Evolutionary conservation across 2,888 invertebrate genomes (phyloP).

Genomic region (Apodemia zela): DNA sequence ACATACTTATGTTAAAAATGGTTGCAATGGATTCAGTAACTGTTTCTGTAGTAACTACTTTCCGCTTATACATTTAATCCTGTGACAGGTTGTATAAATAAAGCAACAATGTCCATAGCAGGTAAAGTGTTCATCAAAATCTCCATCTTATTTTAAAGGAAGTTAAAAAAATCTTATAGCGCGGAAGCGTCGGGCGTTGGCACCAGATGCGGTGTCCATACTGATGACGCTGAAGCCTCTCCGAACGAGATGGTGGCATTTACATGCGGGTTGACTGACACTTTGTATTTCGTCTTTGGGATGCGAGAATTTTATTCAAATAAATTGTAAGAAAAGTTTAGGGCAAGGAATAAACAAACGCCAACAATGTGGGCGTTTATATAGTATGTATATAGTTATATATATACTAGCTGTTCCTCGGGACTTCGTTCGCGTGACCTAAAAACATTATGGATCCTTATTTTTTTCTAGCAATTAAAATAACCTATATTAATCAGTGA

Average conservation of each 20-base stretch:
- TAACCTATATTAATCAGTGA: no score
- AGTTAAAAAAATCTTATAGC: constrained; percentile 37
- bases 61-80: no score
- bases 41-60: no score
- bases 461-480: no score
- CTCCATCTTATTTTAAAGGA: constrained; percentile 20
- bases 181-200: constrained; percentile 66
- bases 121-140: background rate
- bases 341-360: background rate
- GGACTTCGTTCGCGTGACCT: no score
- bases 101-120: background rate
- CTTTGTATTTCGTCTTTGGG: constrained; percentile 12
- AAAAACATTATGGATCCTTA: no score
- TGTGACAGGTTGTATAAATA: no score
- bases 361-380: no score
- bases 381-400: no score
- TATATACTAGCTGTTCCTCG: no score
- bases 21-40: no score
- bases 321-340: background rate
- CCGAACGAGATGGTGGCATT: constrained; percentile 39
- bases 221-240: constrained; percentile 44
- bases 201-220: constrained; percentile 53
- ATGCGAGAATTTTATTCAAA: background rate
- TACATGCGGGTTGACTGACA: constrained; percentile 10
- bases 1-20: no score